phyloP scores from a whole-genome alignment of 2,113 vertebrate genomes.

The Tricholaema leucomelas region DNA sequence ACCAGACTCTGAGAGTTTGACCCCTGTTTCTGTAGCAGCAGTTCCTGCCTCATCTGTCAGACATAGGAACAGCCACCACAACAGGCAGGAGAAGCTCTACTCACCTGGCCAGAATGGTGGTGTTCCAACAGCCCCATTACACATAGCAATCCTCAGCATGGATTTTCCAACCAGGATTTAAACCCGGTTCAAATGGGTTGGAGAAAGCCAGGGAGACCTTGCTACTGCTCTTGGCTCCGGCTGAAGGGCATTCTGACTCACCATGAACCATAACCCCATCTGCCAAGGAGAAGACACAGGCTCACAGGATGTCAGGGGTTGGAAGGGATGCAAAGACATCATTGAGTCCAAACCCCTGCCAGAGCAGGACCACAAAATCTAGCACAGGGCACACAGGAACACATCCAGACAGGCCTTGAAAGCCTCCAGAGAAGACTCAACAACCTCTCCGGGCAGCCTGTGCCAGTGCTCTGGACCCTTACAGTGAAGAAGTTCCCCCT shows the following conservation, averaged over 20 bases:
- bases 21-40: neutral
- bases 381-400: too few species aligned
- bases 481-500: too few species aligned
- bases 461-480: too few species aligned
- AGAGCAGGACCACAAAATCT: too few species aligned
- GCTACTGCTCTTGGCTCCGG: neutral
- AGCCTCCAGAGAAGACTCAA: too few species aligned
- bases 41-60: neutral
- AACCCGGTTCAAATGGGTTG: neutral
- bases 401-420: too few species aligned
- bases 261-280: neutral
- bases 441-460: too few species aligned
- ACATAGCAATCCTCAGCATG: neutral
- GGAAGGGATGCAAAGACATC: too few species aligned
- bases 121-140: neutral
- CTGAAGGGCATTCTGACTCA: neutral
- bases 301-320: too few species aligned
- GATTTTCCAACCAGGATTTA: neutral
- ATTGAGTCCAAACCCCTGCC: too few species aligned
- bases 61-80: neutral
- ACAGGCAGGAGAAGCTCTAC: neutral
- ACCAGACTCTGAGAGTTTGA: neutral
- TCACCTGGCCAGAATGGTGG: neutral
- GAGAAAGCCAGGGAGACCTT: neutral
- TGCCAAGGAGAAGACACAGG: neutral